phyloP scores from a whole-genome alignment of 2,113 vertebrate genomes.

The Syrmaticus mikado region DNA sequence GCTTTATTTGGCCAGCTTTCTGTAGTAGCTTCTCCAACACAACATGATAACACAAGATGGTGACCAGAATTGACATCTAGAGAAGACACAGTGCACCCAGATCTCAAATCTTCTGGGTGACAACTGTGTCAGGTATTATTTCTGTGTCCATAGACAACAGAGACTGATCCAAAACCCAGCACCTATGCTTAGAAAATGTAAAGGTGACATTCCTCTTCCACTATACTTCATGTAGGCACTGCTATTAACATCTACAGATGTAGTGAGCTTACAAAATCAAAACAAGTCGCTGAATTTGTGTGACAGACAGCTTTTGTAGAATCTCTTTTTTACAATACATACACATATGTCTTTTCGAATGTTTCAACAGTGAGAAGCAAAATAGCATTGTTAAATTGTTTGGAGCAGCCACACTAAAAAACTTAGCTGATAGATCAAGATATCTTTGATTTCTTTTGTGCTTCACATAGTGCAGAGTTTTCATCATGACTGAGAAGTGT shows the following conservation, averaged over 20 bases:
- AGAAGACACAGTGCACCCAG: neutral
- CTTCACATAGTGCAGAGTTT: too few species aligned
- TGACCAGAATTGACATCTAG: neutral
- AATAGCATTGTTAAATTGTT: neutral
- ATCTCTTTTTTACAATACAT: fast-evolving
- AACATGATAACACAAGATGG: neutral
- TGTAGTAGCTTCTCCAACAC: neutral
- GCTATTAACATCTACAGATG: neutral
- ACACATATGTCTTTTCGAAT: fast-evolving
- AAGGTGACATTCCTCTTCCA: neutral
- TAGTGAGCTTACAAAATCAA: neutral
- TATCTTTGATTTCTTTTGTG: neutral
- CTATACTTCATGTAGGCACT: neutral
- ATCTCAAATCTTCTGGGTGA: neutral
- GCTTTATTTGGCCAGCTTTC: neutral
- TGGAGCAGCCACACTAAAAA: neutral
- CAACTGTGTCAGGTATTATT: neutral
- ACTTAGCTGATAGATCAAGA: neutral
- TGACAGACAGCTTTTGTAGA: neutral
- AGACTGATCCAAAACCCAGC: neutral
- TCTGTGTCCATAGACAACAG: neutral
- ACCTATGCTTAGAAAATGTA: neutral
- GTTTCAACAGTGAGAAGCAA: neutral
- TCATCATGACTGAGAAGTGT: neutral
- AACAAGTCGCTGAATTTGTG: neutral